Conservation (phyloP, 2,888 invertebrate species). For the Laspeyria flexula region DNA sequence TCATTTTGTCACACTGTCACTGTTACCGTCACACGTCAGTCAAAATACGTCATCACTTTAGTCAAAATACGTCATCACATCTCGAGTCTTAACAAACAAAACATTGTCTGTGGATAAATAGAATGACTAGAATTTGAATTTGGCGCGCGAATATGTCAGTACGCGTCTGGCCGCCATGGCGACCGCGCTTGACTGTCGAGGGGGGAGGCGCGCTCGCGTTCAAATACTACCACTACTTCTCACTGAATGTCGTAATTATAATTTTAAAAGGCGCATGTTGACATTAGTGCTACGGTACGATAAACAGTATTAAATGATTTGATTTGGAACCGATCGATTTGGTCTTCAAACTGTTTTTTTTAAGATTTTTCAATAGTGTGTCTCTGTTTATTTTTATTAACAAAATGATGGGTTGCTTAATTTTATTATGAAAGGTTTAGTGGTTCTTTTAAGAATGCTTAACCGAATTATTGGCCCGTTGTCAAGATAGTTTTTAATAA, state of each 20-base stretch:
- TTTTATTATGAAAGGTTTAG: slow-evolving; percentile 2
- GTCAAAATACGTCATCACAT: slow-evolving; percentile 48
- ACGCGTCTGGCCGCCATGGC: slow-evolving; percentile 72
- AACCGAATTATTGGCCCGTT: neutral
- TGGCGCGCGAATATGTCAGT: slow-evolving; percentile 60
- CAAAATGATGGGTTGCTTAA: slow-evolving; percentile 18
- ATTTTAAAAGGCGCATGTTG: slow-evolving; percentile 54
- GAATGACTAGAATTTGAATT: slow-evolving; percentile 74
- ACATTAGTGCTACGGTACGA: slow-evolving; percentile 55
- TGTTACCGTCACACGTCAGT: slow-evolving; percentile 44
- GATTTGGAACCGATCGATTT: slow-evolving; percentile 54
- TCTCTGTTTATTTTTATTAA: slow-evolving; percentile 13
- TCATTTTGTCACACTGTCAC: slow-evolving; percentile 48
- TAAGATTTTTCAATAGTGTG: slow-evolving; percentile 13
- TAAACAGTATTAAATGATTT: slow-evolving; percentile 47
- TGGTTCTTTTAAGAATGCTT: neutral
- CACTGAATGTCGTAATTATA: slow-evolving; percentile 57
- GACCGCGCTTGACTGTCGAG: slow-evolving; percentile 68
- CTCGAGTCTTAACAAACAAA: slow-evolving; percentile 48
- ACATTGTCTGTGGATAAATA: slow-evolving; percentile 34
- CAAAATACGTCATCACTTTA: slow-evolving; percentile 47
- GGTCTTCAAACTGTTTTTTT: slow-evolving; percentile 6
- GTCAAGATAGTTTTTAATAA: neutral
- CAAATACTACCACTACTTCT: slow-evolving; percentile 80
- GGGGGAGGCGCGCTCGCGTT: slow-evolving; percentile 52